Base-by-base conservation (phyloP, 1,140 invertebrate genomes). In the Procambarus clarkii region DNA sequence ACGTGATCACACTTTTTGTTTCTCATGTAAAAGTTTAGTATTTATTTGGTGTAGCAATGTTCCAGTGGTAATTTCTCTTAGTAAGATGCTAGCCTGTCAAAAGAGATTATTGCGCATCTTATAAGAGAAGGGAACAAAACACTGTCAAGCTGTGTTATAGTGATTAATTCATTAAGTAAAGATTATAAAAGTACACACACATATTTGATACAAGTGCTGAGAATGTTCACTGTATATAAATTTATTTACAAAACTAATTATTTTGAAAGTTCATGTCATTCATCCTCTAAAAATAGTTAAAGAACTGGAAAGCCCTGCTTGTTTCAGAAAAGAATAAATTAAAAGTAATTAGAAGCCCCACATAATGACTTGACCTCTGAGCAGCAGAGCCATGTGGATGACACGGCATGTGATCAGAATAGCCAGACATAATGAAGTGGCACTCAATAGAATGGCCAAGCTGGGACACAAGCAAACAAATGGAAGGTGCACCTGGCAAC, bases 401-500 rank as follows among this genome's bases (percentile, higher is more conserved):
- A 64, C 80, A 83, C 69, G 69, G 54, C 18, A 24, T 69, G 21
- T 82, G 81, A 64, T 64, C 46, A 64, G 54, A 34, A 58, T 44
- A 79, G 78, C 64, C 87, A 80, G 64, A 71, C 78, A 80, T 71
- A 44, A 88, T 44, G 79, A 81, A 80, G 74, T 34, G 87, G 79
- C 88, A 79, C 83, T 69, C 60, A 85, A 91, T 71, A 80, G 48
- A 85, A 91, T 54, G 84, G 79, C 82, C 82, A 91, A 79, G 82
- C 82, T 46, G 83, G 89, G 77, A 44, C 58, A 91, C 89, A 91
- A 91, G 89, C 89, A 91, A 91, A 91, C 89, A 78, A 91, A 91
- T 91, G 81, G 74, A 85, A 91, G 83, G 83, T 91, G 89, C 89
- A 91, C 89, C 89, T 91, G 89, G 83, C 89, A 91, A 91, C 89